These are phyloP conservation scores for Hippocampus comes DNA, from an alignment of 2,113 vertebrate genomes.

Conservation along the genomic window DNA sequence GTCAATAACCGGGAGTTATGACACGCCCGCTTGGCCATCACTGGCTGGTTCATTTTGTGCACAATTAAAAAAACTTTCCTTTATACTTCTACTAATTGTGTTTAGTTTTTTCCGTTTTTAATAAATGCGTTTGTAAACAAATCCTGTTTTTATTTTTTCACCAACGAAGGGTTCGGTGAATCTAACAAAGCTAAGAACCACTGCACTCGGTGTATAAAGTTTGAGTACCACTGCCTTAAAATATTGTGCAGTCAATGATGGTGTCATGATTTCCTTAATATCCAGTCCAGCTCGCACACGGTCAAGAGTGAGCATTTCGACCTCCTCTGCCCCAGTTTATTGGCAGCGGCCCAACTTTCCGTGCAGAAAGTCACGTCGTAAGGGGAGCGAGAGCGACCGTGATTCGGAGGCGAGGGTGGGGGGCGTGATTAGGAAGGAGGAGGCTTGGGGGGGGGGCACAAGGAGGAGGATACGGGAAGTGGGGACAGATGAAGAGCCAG, in stretches of 20 bases:
- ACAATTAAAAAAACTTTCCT: no score
- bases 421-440: slow-evolving; percentile 66
- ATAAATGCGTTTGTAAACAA: no score
- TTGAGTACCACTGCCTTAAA: background rate
- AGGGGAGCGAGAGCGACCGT: slow-evolving; percentile 59
- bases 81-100: no score
- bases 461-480: slow-evolving; percentile 77
- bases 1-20: no score
- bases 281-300: slow-evolving; percentile 6
- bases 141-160: no score
- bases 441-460: slow-evolving; percentile 62
- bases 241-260: background rate
- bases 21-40: no score
- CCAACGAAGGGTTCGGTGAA: no score
- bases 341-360: slow-evolving; percentile 72
- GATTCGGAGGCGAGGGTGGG: slow-evolving; percentile 34
- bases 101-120: no score
- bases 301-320: slow-evolving; percentile 47
- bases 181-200: no score
- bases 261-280: background rate
- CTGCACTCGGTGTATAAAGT: no score
- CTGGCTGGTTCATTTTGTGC: no score
- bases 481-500: slow-evolving; percentile 73
- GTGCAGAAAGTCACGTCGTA: slow-evolving; percentile 78
- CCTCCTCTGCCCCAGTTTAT: slow-evolving; percentile 67